Evolutionary conservation across 2,113 vertebrate genomes (phyloP).

Genomic region (Ammodytes dubius): DNA sequence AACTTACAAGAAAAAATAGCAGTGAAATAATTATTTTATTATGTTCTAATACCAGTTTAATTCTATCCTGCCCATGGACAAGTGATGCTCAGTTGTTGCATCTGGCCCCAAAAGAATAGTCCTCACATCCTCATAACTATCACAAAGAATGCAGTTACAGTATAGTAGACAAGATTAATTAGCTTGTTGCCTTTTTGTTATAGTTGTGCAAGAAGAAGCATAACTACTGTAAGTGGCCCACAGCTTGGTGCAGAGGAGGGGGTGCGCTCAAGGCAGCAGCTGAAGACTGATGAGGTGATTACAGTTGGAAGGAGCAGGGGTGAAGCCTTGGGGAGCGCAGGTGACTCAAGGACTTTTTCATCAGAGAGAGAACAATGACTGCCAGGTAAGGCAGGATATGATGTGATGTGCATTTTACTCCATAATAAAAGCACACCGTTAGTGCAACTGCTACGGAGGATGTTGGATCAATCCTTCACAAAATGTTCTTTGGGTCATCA

Average conservation of each 20-base stretch:
- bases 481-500: neutral
- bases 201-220: slow-evolving; percentile 10
- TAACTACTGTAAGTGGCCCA: slow-evolving; percentile 23
- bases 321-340: slow-evolving; percentile 59
- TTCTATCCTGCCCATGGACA: neutral
- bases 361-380: slow-evolving; percentile 35
- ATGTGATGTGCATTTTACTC: slow-evolving; percentile 21
- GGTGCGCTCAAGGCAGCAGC: slow-evolving; percentile 28
- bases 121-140: slow-evolving; percentile 3
- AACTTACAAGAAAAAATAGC: neutral
- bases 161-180: neutral
- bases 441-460: neutral
- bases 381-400: slow-evolving; percentile 21
- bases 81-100: neutral
- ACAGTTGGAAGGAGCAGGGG: slow-evolving; percentile 59
- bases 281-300: slow-evolving; percentile 67
- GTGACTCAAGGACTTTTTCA: slow-evolving; percentile 67
- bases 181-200: slow-evolving; percentile 11
- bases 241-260: slow-evolving; percentile 17
- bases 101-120: neutral
- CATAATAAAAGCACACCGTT: neutral
- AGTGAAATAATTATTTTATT: neutral
- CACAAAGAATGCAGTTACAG: neutral
- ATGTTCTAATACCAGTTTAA: neutral
- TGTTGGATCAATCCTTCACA: neutral